These are phyloP conservation scores for Brienomyrus brachyistius DNA, from an alignment of 2,113 vertebrate genomes.

Conservation along the genomic window DNA sequence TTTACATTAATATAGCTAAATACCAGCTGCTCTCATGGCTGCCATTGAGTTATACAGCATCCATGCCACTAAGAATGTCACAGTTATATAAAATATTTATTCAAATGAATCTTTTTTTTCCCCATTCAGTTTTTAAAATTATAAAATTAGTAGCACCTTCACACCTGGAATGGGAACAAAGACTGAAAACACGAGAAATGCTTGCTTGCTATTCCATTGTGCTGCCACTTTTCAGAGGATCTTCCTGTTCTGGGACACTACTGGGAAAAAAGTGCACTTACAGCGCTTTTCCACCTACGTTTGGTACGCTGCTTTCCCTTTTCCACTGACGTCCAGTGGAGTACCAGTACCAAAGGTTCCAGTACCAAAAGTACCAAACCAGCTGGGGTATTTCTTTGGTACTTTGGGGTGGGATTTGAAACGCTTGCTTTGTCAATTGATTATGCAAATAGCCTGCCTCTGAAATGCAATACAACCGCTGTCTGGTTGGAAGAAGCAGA, in stretches of 20 bases:
- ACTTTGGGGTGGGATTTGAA: too few relatives aligned
- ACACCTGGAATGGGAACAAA: neutral
- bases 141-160: neutral
- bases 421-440: too few relatives aligned
- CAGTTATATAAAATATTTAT: neutral
- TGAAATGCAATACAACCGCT: too few relatives aligned
- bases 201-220: neutral
- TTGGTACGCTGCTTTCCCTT: neutral
- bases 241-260: neutral
- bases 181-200: neutral
- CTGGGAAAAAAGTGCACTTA: neutral
- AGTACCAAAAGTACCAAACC: neutral
- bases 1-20: neutral
- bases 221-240: neutral
- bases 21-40: neutral
- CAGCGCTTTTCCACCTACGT: neutral
- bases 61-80: neutral
- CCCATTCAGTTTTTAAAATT: neutral
- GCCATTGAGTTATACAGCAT: neutral
- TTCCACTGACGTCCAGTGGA: neutral
- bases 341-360: neutral
- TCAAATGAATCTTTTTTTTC: neutral
- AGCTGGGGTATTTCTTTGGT: too few relatives aligned
- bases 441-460: too few relatives aligned
- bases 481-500: too few relatives aligned